Percentiles rank a stretch among this genome's conserved stretches.
These are phyloP conservation scores for Hyla sarda DNA, from an alignment of 2,113 vertebrate species.

Conservation along the genomic window DNA sequence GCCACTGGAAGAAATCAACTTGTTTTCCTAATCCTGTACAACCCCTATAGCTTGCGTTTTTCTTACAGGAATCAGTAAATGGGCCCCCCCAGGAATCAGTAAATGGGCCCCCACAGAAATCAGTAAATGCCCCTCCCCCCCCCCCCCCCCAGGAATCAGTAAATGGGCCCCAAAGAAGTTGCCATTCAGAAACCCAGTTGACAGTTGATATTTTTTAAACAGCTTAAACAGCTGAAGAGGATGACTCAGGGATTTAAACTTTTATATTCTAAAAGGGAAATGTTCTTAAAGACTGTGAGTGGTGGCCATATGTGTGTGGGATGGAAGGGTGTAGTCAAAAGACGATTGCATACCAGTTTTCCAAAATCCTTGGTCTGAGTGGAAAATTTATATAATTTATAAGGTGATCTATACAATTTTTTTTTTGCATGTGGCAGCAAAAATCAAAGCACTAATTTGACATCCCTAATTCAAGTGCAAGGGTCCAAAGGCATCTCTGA, in stretches of 20 bases:
- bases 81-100: no score
- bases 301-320: constrained; percentile 2
- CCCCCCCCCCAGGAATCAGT: no score
- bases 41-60: no score
- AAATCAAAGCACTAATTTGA: not conserved
- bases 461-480: not conserved
- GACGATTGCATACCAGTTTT: not conserved
- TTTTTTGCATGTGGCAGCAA: not conserved
- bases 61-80: no score
- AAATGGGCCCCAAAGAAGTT: no score
- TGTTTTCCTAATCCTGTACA: no score
- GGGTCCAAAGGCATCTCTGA: not conserved
- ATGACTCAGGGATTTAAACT: not conserved
- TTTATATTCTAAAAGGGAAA: not conserved
- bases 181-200: no score
- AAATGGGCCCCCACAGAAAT: no score
- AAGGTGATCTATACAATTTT: not conserved
- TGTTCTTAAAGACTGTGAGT: not conserved
- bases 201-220: not conserved
- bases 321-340: constrained; percentile 5
- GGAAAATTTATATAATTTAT: not conserved
- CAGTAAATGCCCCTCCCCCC: no score
- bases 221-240: not conserved
- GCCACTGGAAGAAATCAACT: no score
- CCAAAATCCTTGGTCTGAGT: not conserved